These are phyloP conservation scores for Tichodroma muraria DNA, from an alignment of 2,113 vertebrate species.

Conservation along the genomic window DNA sequence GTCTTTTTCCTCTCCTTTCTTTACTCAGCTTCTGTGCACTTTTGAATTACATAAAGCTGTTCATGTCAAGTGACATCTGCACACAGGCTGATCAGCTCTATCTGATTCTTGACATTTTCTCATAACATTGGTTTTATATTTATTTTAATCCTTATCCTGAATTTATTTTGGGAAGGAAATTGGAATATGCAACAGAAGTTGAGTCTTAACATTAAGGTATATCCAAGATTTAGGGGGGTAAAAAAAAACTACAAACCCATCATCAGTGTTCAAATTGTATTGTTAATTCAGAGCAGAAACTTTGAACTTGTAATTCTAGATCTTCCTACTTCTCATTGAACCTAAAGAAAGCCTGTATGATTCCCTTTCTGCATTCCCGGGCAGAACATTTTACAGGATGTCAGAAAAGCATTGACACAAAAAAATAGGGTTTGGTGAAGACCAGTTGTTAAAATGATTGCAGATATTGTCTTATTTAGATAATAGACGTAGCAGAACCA, in stretches of 20 bases:
- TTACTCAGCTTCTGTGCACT: background rate
- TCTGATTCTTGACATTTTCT: background rate
- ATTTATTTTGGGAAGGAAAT: background rate
- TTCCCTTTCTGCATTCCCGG: background rate
- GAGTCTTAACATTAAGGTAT: background rate
- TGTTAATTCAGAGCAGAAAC: background rate
- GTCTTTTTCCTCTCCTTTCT: background rate
- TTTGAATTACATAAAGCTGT: background rate
- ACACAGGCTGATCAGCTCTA: background rate
- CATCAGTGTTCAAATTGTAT: background rate
- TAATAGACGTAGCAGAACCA: background rate
- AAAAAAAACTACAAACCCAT: background rate
- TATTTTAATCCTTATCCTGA: background rate
- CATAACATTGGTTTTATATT: background rate
- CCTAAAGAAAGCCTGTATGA: background rate
- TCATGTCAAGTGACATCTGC: background rate
- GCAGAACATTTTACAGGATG: background rate
- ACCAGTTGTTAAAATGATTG: background rate
- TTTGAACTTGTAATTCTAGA: background rate
- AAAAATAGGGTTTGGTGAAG: background rate
- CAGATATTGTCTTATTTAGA: background rate
- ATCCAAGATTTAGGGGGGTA: background rate
- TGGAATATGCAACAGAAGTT: background rate
- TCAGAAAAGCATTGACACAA: background rate
- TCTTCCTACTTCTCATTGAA: background rate